Conservation (phyloP, 2,797 vertebrate genomes). For the Pelochelys cantorii region DNA sequence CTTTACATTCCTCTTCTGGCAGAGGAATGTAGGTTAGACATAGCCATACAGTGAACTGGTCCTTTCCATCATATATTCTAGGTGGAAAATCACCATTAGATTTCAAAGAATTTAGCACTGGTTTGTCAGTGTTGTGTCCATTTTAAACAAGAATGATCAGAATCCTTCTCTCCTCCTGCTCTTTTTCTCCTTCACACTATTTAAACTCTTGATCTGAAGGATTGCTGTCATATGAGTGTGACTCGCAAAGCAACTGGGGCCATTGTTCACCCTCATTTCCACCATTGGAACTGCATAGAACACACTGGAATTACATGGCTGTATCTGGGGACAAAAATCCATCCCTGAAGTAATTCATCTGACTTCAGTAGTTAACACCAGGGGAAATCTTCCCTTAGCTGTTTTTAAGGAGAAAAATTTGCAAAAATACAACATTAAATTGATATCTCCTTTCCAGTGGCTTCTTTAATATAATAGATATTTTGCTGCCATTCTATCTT, state of each 20-base stretch:
- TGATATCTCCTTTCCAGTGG: neutral
- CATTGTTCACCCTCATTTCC: neutral
- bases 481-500: neutral
- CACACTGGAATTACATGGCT: neutral
- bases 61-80: neutral
- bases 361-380: neutral
- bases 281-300: neutral
- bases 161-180: neutral
- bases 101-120: neutral
- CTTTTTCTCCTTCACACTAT: neutral
- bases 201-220: neutral
- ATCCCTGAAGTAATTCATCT: neutral
- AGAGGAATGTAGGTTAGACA: too few species aligned
- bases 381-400: neutral
- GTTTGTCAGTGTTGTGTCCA: neutral
- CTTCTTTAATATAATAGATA: neutral
- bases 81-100: neutral
- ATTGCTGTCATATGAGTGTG: neutral
- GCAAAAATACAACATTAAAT: neutral
- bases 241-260: neutral
- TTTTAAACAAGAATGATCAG: neutral
- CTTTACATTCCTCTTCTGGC: too few species aligned
- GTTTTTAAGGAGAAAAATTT: neutral
- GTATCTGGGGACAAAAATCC: neutral
- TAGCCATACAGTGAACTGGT: too few species aligned